A percentile compares a stretch with the other conserved stretches of the same genome.
Evolutionary conservation across 2,797 vertebrate genomes (phyloP).

Genomic region (Chelon labrosus): DNA sequence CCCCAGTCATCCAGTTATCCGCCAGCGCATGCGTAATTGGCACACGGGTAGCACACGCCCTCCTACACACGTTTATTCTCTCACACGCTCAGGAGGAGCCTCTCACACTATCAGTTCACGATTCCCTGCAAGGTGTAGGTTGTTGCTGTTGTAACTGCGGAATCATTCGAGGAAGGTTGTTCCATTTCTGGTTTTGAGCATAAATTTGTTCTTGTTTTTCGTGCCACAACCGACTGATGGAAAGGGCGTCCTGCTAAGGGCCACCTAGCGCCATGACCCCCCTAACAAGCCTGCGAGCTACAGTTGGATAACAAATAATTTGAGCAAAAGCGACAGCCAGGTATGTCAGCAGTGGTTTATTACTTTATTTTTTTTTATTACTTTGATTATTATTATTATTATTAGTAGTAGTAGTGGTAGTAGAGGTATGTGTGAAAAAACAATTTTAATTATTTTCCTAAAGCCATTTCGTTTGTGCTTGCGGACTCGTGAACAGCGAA

Average conservation of each 20-base stretch:
- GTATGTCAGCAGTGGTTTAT: slow-evolving; percentile 8
- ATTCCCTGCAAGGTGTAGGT: background rate
- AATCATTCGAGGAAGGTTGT: background rate
- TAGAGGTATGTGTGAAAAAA: too few relatives aligned
- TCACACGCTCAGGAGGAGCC: too few relatives aligned
- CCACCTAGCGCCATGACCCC: slow-evolving; percentile 59
- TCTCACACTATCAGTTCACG: too few relatives aligned
- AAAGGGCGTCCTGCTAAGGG: slow-evolving; percentile 57
- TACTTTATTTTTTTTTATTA: background rate
- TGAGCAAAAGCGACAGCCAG: slow-evolving; percentile 16
- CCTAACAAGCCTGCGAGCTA: background rate
- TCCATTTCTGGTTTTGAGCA: background rate
- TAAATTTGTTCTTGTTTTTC: background rate
- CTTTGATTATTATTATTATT: too few relatives aligned
- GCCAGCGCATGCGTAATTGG: too few relatives aligned
- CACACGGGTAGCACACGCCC: too few relatives aligned
- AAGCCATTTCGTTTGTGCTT: background rate
- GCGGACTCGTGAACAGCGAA: background rate
- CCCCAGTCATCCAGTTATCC: too few relatives aligned
- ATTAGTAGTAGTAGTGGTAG: too few relatives aligned
- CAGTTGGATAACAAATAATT: slow-evolving; percentile 31
- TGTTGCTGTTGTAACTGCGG: accelerated
- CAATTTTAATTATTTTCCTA: background rate
- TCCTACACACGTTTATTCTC: too few relatives aligned
- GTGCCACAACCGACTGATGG: slow-evolving; percentile 47